Percentiles rank a stretch among this genome's conserved stretches.
Evolutionary conservation across 2,888 invertebrate species (phyloP).

Genomic region (Catocala sponsa): DNA sequence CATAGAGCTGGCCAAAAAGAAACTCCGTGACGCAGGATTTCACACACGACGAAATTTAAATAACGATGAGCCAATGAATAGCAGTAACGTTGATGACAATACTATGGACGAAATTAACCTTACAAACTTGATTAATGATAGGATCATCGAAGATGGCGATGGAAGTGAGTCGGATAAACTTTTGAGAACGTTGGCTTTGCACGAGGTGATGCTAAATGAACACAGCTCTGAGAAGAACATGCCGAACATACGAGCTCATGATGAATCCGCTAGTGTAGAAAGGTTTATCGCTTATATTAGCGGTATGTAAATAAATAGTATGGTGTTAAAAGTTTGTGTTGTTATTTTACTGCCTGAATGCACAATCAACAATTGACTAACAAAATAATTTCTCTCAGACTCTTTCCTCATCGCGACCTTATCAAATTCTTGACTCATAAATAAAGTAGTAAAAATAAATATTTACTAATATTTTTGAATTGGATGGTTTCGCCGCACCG

Average conservation of each 20-base stretch:
- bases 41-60: conserved; percentile 51
- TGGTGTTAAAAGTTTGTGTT: not conserved
- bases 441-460: no score
- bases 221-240: conserved; percentile 25
- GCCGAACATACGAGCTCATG: conserved; percentile 12
- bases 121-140: conserved; percentile 74
- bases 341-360: not conserved
- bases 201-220: conserved; percentile 67
- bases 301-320: conserved; percentile 30
- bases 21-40: conserved; percentile 71
- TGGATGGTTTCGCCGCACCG: no score
- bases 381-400: no score
- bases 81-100: conserved; percentile 63
- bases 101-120: conserved; percentile 77
- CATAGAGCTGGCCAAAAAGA: conserved; percentile 76
- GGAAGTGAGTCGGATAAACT: conserved; percentile 70
- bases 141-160: conserved; percentile 69
- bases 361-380: no score
- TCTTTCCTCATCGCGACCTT: no score
- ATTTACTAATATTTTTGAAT: no score
- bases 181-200: conserved; percentile 70
- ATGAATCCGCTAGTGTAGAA: conserved; percentile 48
- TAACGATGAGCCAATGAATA: conserved; percentile 33
- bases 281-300: conserved; percentile 52
- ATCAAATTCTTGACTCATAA: no score